Evolutionary conservation across 2,888 invertebrate species (phyloP).

Genomic region (Cerceris ruficornis): DNA sequence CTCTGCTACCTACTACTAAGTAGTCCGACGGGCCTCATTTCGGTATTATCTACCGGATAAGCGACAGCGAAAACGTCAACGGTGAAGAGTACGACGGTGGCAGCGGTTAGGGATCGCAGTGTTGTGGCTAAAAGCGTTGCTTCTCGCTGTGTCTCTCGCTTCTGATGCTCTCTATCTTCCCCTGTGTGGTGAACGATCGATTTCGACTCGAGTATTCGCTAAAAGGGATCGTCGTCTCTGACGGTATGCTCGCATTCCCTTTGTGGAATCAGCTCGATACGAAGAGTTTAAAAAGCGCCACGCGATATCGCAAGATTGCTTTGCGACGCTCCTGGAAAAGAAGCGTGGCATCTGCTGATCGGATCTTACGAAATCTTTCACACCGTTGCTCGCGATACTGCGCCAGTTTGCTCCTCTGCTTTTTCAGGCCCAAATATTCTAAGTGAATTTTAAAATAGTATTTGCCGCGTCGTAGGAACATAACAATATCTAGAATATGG

Average conservation of each 20-base stretch:
- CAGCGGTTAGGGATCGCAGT: not conserved
- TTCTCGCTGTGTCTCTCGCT: not conserved
- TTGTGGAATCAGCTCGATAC: constrained; percentile 8
- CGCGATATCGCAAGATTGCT: constrained; percentile 5
- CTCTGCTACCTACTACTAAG: constrained; percentile 67
- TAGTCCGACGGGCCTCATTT: constrained; percentile 16
- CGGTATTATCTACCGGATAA: constrained; percentile 28
- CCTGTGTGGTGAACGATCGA: constrained; percentile 29
- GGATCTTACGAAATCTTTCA: too few relatives aligned
- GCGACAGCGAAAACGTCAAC: constrained; percentile 27
- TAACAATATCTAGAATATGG: too few relatives aligned
- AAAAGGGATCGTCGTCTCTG: constrained; percentile 20
- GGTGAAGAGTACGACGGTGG: constrained; percentile 9
- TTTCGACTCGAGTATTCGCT: constrained; percentile 24
- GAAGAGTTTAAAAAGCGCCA: constrained; percentile 7
- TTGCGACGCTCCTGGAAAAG: not conserved
- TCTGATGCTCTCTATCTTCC: constrained; percentile 4
- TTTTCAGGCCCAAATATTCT: too few relatives aligned
- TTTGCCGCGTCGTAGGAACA: too few relatives aligned
- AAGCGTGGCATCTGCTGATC: not conserved
- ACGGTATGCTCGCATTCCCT: constrained; percentile 12
- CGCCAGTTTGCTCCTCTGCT: too few relatives aligned
- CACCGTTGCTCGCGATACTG: too few relatives aligned
- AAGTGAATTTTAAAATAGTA: too few relatives aligned
- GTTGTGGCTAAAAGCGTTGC: not conserved